Base-by-base conservation (phyloP, 92 coral and sea anemone species). In the Paramuricea clavata region DNA sequence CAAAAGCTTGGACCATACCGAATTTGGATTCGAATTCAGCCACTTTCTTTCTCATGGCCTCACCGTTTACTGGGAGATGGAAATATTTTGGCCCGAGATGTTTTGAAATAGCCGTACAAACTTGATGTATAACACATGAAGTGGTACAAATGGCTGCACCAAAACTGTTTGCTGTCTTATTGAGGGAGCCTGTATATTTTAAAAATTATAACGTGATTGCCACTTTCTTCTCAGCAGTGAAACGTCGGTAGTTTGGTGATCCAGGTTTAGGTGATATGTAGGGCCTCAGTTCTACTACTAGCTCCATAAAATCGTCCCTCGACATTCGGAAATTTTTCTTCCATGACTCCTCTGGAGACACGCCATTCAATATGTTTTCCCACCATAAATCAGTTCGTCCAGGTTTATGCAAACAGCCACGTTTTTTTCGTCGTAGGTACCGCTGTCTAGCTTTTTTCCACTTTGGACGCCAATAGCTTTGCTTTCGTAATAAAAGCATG, bases 381-480 rank as follows among this genome's bases (percentile, higher is more conserved):
- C 86, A 87, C 79, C 90, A 69, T 17, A 87, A 79, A 79, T 86
- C 85, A 6, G 85, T 86, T 1, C 85, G 85, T 69, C 92, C 92
- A 35, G 86, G 89, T 85, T 84, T 78, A 49, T 69, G 83, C 92
- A 86, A 89, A 76, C 90, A 90, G 31, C 72, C 70, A 32, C 85
- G 88, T 43, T 74, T 90, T n/a, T 62, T 87, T 86, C 81, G 69
- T 41, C 59, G 60, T 35, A 86, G 59, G 47, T 33, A 34, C 41
- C 78, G 81, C 69, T 86, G 87, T 82, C 77, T 86, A 82, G 69
- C 60, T 17, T 59, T 70, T 43, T 81, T 81, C 91, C 71, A 4
- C 56, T 81, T 87, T 81, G 39, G 69, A 31, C 61, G 76, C 73
- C 59, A 67, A 81, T 87, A 81, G 70, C 81, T 87, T n/a, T 87